Evolutionary conservation across 2,797 vertebrate genomes (phyloP).

Genomic region (Pseudochromis fuscus): DNA sequence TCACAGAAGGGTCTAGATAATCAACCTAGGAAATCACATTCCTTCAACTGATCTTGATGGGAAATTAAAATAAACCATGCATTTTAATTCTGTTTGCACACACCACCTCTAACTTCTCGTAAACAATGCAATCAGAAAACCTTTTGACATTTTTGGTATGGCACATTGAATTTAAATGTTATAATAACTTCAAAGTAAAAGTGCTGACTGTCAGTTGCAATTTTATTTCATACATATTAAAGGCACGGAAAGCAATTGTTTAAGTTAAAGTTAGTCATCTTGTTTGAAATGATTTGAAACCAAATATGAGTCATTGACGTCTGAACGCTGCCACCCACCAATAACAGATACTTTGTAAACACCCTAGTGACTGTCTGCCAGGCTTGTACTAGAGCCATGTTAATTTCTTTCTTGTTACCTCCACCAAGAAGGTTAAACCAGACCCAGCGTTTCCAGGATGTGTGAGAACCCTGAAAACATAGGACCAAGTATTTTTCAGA

Average conservation of each 20-base stretch:
- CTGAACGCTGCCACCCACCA: neutral
- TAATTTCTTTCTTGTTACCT: neutral
- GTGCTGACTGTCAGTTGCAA: neutral
- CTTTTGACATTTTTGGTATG: neutral
- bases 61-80: neutral
- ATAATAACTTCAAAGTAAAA: neutral
- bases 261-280: neutral
- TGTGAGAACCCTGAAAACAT: too few species aligned
- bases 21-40: neutral
- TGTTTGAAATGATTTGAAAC: neutral
- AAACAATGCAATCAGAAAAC: neutral
- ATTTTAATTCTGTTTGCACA: neutral
- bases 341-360: neutral
- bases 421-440: too few species aligned
- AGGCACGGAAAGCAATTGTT: neutral
- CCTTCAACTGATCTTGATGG: neutral
- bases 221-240: neutral
- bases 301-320: neutral
- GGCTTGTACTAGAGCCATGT: neutral
- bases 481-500: too few species aligned
- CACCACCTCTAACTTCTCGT: neutral
- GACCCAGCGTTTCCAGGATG: too few species aligned
- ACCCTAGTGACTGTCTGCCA: neutral
- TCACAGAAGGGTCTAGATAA: neutral
- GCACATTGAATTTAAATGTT: neutral